Conservation (phyloP, 2,797 vertebrate species). For the Liparis tanakae region DNA sequence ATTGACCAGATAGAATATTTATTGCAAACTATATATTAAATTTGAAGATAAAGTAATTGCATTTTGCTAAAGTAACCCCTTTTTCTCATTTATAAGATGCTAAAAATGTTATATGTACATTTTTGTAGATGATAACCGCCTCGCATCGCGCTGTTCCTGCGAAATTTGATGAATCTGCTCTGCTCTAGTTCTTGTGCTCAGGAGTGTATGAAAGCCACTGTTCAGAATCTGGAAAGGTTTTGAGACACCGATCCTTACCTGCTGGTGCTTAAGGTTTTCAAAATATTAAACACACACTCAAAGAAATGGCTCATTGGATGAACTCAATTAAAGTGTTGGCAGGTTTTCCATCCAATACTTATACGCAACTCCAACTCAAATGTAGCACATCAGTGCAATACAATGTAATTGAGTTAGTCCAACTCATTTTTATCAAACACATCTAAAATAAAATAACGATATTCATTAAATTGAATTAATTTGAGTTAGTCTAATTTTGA, state of each 20-base stretch:
- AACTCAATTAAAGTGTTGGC: no score
- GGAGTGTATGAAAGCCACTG: background rate
- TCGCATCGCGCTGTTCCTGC: background rate
- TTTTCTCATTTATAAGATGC: background rate
- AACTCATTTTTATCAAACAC: no score
- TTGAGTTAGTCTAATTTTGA: no score
- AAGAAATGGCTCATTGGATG: no score
- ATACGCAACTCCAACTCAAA: no score
- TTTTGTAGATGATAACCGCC: background rate
- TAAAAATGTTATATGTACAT: background rate
- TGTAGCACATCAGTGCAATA: no score
- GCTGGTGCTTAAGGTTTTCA: conserved; percentile 1
- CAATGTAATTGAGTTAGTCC: no score
- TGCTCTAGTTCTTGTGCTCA: background rate
- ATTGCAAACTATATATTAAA: background rate
- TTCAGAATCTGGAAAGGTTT: background rate
- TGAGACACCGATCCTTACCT: conserved; percentile 12
- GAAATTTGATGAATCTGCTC: background rate
- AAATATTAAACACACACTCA: conserved; percentile 7
- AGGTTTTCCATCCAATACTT: no score
- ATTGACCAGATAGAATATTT: background rate
- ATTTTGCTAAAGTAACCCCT: background rate
- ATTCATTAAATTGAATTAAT: no score
- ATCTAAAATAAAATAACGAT: no score
- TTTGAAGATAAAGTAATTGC: background rate